phyloP scores from a whole-genome alignment of 2,797 vertebrate genomes.

The Rhyacichthys aspro region DNA sequence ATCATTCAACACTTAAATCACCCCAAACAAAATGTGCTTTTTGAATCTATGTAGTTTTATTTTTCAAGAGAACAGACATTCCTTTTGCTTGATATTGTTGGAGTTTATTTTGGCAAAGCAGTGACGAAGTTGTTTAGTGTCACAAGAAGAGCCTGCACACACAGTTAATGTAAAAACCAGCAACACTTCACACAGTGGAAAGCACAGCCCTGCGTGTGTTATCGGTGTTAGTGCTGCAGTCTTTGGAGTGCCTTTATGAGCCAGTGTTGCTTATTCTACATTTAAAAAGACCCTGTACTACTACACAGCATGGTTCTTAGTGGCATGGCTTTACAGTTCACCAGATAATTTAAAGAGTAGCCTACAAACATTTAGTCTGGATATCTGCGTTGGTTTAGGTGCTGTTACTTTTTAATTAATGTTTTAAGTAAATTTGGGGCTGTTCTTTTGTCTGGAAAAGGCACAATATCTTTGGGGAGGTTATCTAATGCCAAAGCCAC shows the following conservation, averaged over 20 bases:
- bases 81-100: constrained; percentile 78
- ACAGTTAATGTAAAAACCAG: constrained; percentile 75
- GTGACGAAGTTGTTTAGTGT: constrained; percentile 70
- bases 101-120: constrained; percentile 93
- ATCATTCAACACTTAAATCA: constrained; percentile 37
- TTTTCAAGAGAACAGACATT: constrained; percentile 64
- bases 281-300: constrained; percentile 31
- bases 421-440: too few species aligned
- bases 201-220: constrained; percentile 67
- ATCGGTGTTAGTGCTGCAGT: constrained; percentile 44
- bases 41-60: constrained; percentile 23
- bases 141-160: constrained; percentile 77
- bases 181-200: constrained; percentile 74
- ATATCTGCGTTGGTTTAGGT: too few species aligned
- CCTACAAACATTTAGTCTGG: too few species aligned
- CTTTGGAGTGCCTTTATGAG: constrained; percentile 53
- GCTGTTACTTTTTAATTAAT: too few species aligned
- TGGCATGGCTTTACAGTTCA: too few species aligned
- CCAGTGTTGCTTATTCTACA: constrained; percentile 60
- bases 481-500: too few species aligned
- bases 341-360: too few species aligned
- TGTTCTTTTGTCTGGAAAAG: too few species aligned
- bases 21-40: constrained; percentile 60
- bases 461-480: too few species aligned
- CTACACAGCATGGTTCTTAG: background rate